Evolutionary conservation across 2,113 vertebrate genomes (phyloP).

Genomic region (Melozone crissalis): DNA sequence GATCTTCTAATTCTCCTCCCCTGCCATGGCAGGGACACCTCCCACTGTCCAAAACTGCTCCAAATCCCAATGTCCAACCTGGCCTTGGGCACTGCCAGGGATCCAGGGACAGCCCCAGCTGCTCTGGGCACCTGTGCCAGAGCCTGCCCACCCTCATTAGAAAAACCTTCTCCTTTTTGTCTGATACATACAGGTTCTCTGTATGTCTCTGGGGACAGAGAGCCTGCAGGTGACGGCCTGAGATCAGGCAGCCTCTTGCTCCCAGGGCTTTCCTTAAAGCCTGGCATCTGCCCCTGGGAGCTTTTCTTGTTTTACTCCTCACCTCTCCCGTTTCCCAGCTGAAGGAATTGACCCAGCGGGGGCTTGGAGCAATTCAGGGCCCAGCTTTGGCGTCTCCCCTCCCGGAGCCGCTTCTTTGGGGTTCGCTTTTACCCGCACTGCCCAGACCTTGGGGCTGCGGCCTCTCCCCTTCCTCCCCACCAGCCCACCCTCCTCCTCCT

Average conservation of each 20-base stretch:
- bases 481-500: not conserved
- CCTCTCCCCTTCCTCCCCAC: conserved; percentile 17
- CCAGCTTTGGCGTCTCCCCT: not conserved
- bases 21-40: not conserved
- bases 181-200: too few relatives aligned
- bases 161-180: not conserved
- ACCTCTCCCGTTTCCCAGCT: too few relatives aligned
- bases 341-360: accelerated
- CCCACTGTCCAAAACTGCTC: accelerated
- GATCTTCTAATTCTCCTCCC: not conserved
- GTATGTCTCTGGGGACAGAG: too few relatives aligned
- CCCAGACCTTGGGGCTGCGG: not conserved
- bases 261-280: too few relatives aligned
- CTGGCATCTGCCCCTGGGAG: too few relatives aligned
- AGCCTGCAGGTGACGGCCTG: too few relatives aligned
- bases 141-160: not conserved
- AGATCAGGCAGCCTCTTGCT: too few relatives aligned
- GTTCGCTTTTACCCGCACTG: accelerated
- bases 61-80: accelerated
- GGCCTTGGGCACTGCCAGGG: not conserved
- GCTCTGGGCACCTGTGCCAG: not conserved
- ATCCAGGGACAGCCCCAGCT: not conserved
- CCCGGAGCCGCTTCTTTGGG: not conserved
- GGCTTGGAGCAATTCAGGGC: not conserved
- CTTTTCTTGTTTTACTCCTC: too few relatives aligned